Base-by-base conservation (phyloP, 92 coral and sea anemone genomes). In the Phenganax stokvisi region DNA sequence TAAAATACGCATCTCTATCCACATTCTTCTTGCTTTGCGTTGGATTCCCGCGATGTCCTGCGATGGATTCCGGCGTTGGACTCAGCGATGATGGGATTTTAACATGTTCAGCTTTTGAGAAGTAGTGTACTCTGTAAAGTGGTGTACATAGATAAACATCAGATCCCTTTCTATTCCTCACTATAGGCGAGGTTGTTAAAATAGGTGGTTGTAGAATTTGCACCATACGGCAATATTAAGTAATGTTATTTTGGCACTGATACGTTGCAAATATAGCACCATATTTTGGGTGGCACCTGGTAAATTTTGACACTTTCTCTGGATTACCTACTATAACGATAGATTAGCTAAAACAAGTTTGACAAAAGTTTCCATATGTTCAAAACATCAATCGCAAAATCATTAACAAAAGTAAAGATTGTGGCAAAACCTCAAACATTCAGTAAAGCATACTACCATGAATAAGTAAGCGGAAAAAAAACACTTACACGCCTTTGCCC, bases 401-500 rank as follows among this genome's bases (percentile, higher is more conserved):
- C 47, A 37, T 1, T 5, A 37, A 37, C 47, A 37, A 11, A 65
- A 65, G n/a, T 65, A 65, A 65, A 44, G 47, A 37, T 5, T 37
- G 47, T 5, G 47, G 47, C 5, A 37, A 37, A 37, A 37, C 47
- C 47, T 65, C 71, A 2, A 28, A 9, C 71, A 17, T 65, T 65
- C 10, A 65, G 10, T 10, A 17, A 9, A 10, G 31, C 16, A 65
- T 11, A 4, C 28, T 65, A 17, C 2, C 27, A 65, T 9, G 0
- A 11, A 25, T 74, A 29, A 8, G 25, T 5, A 31, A 0, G 17
- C 1, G 31, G 0, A 53, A 54, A n/a, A 52, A 44, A 74, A 74
- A 57, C 44, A 44, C 83, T 79, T 79, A 79, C 83, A 51, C 83
- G 74, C 63, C 63, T 64, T 63, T 79, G 2, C 83, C 25, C 63